Evolutionary conservation across 2,113 vertebrate species (phyloP).

Genomic region (Cacatua alba): DNA sequence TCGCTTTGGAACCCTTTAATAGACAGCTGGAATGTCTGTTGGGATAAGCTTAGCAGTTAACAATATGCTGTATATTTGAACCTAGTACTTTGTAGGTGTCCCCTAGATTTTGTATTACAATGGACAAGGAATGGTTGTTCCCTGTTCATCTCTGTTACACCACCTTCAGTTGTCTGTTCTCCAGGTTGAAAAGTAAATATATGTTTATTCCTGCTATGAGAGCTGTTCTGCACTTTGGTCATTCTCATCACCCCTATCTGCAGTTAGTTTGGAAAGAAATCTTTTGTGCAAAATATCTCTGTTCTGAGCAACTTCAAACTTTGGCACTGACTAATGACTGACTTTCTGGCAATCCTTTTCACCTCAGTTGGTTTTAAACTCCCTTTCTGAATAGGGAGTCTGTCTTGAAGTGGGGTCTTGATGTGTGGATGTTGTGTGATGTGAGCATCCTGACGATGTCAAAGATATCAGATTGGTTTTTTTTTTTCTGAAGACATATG

Average conservation of each 20-base stretch:
- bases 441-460: not conserved
- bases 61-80: slow-evolving; percentile 15
- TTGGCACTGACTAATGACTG: not conserved
- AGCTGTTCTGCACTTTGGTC: not conserved
- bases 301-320: not conserved
- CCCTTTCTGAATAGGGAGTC: not conserved
- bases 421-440: not conserved
- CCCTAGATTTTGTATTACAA: not conserved
- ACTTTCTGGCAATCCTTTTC: not conserved
- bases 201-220: not conserved
- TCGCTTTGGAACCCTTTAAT: not conserved
- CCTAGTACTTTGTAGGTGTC: not conserved
- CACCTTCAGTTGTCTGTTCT: not conserved
- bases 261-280: not conserved
- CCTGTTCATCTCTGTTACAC: not conserved
- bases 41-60: slow-evolving; percentile 20
- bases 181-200: not conserved
- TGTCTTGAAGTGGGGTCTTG: not conserved
- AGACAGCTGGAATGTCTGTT: not conserved
- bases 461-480: not conserved
- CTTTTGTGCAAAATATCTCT: not conserved
- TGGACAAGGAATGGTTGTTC: not conserved
- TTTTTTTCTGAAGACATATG: not conserved
- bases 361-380: not conserved
- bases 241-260: not conserved